Base-by-base conservation (phyloP, 2,797 vertebrate species). In the Mallotus villosus region DNA sequence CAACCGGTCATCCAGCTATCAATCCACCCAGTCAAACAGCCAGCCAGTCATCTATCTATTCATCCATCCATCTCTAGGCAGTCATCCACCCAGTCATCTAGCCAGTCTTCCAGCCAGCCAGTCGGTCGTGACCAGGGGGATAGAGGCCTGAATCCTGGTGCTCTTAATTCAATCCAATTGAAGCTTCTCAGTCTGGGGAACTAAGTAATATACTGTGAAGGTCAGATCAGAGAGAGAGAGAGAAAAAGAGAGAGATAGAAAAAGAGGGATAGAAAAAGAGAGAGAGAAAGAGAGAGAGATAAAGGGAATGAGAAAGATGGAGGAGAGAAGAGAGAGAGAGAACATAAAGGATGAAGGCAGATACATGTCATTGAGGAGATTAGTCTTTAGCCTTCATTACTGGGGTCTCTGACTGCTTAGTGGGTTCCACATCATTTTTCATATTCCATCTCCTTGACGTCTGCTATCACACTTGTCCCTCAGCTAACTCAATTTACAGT, bases 151-250 rank as follows among this genome's bases (percentile, higher is more conserved):
- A 17, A 66, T 14, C 6, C 37, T 17, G 22, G 5, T 24, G 12
- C 41, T 16, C 37, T 49, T 66, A 66, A 49, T 51, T 46, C 32
- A 64, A 64, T 41, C 29, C 34, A 37, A 63, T 37, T 24, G 63
- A 65, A 65, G 22, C 34, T 49, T 65, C 21, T 65, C 37, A 66
- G 37, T 66, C 5, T 25, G 16, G 24, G 21, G 34, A 64, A 2
- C 63, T 22, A 46, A 22, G 21, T 37, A 65, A 63, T 65, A 29
- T 24, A 6, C 37, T 65, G 37, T 65, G 41, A 65, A 65, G 63
- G 21, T 66, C 41, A 66, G 37, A 17, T 25, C 21, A 49, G 49
- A 66, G 63, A 49, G 49, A 66, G 16, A 51, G 32, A 16, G 5
- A 25, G 37, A 66, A 22, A 51, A 9, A 53, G 51, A 16, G 51